Base-by-base conservation (phyloP, 2,888 invertebrate species). In the Hydriomena furcata region DNA sequence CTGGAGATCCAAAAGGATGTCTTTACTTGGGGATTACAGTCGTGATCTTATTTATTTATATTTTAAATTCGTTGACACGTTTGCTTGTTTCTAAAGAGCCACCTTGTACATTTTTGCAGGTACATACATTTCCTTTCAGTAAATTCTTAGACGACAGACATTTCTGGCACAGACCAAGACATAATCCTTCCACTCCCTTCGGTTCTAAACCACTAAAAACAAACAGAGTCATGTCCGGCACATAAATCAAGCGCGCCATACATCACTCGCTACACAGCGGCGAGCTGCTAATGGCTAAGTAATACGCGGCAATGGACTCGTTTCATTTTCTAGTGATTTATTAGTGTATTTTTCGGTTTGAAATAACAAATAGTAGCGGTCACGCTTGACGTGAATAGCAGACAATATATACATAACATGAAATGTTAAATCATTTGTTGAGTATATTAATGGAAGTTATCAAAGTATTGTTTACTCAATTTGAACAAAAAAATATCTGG, bases 211-310 rank as follows among this genome's bases (percentile, higher is more conserved):
- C 34, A 45, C 45, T 53, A 51, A 53, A 55, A 45, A 55, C 48
- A 55, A 52, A 52, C 47, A 45, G 27, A 37, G 27, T 55, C 54
- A 55, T 55, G 55, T 51, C 51, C 58, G 59, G 58, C 45, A 61
- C 63, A 71, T 76, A 76, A 74, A 76, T 76, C 76, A 76, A 63
- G 65, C 28, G 30, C 58, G 35, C 59, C 45, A 65, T 75, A 74
- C 74, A 75, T 76, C 74, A 74, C 63, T 38, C 57, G 61, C 44
- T 66, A 63, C 62, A 48, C 68, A 65, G 57, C 64, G 63, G 62
- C 44, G 43, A 36, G 32, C 54, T 57, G 50, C 68, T 75, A 76
- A 74, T 76, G 74, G 76, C 58, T 61, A 57, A 58, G 63, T 65
- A 64, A 71, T 65, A 61, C 55, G 61, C 59, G 49, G 64, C 66